Base-by-base conservation (phyloP, 2,888 invertebrate species). In the Carcina quercana region DNA sequence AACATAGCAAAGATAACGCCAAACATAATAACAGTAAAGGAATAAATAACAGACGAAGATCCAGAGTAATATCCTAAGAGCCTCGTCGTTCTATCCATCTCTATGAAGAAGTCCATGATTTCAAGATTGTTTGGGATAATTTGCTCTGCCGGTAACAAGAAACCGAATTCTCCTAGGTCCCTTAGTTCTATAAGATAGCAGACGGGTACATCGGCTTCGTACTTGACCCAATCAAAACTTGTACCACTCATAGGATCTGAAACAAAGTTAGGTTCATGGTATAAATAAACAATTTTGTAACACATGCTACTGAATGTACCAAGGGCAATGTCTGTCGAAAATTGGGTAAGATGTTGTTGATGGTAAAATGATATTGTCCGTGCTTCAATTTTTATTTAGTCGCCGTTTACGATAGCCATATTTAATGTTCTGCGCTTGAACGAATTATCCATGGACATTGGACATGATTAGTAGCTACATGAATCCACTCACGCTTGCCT, bases 101-200 rank as follows among this genome's bases (percentile, higher is more conserved):
- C 75, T 0, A 76, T 24, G 0, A 89, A 50, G 2, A 86, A 87
- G 34, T 87, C 88, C 62, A 90, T 76, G 1, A 87, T 82, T 65
- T 92, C 91, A 28, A 84, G 54, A 22, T 78, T 86, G 15, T 87
- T 88, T 2, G 79, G 79, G 6, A 83, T 59, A 25, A 89, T 89
- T 38, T 85, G 72, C 0, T 63, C 59, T 1, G 82, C 47, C 0
- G 88, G 88, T 0, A 89, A 64, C 1, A 87, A 50, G 58, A 89
- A 89, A 0, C 89, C 89, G 25, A 69, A 84, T 5, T 61, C 59
- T 2, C 88, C 88, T 2, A 71, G 69, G 43, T 89, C 89, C 13
- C 88, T 60, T 1, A 90, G 73, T 49, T 90, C 89, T n/a, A 88
- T 67, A 0, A 88, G 84, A 47, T 85, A 87, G 1, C 86, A 60